phyloP scores from a whole-genome alignment of 1,140 invertebrate species.

The Zophobas atratus region DNA sequence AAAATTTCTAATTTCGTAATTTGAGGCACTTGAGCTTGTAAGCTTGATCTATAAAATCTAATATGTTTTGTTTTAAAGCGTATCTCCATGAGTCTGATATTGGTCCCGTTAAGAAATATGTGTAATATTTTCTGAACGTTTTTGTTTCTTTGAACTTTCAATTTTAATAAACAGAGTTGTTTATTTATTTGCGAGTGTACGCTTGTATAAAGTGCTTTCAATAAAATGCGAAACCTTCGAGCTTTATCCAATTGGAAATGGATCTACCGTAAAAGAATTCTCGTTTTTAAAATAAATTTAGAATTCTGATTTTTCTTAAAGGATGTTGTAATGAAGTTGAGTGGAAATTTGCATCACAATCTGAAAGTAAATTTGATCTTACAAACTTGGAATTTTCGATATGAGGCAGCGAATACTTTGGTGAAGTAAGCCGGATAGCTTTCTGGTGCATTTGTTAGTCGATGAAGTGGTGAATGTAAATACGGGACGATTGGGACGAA shows the following conservation, averaged over 20 bases:
- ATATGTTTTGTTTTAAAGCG: no score
- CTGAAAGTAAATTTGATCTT: background rate
- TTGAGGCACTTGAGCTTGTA: no score
- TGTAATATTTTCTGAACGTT: background rate
- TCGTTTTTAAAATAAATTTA: background rate
- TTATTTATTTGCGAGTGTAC: slow-evolving; percentile 14
- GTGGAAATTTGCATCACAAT: slow-evolving; percentile 16
- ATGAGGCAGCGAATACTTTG: no score
- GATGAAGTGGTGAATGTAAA: no score
- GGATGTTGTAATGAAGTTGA: slow-evolving; percentile 10
- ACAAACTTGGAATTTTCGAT: background rate
- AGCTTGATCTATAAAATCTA: no score
- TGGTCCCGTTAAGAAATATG: no score
- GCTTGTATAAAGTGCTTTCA: slow-evolving; percentile 1
- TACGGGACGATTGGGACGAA: no score
- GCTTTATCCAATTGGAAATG: background rate
- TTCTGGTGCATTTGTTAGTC: no score
- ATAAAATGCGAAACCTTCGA: slow-evolving; percentile 18
- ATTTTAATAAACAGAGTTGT: background rate
- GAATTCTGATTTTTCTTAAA: slow-evolving; percentile 17
- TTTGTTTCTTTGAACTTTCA: background rate
- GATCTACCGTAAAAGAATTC: slow-evolving; percentile 7
- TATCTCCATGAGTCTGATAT: no score
- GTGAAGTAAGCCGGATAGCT: no score
- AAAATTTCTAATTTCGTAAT: no score